A percentile compares a stretch with the other conserved stretches of the same genome.
Conservation (phyloP, 92 coral and sea anemone genomes). For the Pocillopora grandis region DNA sequence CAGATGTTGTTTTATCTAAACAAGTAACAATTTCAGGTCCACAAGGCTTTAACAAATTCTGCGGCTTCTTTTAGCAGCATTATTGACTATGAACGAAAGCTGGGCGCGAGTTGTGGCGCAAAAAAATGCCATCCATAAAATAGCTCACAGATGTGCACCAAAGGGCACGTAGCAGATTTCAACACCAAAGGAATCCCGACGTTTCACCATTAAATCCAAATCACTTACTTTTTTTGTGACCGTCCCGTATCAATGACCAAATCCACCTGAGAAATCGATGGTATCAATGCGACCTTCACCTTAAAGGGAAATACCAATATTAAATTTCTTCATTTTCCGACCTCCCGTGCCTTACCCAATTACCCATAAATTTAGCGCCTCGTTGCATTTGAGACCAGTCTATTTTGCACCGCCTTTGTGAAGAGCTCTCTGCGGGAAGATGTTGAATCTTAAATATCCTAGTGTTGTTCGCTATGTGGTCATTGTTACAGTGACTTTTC, state of each 20-base stretch:
- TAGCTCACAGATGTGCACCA: conserved; percentile 2
- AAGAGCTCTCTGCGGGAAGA: background rate
- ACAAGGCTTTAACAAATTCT: background rate
- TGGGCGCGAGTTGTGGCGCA: background rate
- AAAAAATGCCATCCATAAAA: background rate
- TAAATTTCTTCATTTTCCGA: conserved; percentile 37
- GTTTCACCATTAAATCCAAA: conserved; percentile 22
- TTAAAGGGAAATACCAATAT: conserved; percentile 47
- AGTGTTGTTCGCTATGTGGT: conserved; percentile 4
- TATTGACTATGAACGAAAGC: conserved; percentile 13
- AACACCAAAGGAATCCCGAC: conserved; percentile 13
- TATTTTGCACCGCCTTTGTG: background rate
- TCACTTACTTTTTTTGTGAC: background rate
- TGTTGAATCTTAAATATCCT: background rate
- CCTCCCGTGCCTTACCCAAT: conserved; percentile 28
- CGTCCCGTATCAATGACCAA: conserved; percentile 18
- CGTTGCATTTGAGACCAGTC: conserved; percentile 10
- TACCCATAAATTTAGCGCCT: conserved; percentile 25
- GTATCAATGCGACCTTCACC: conserved; percentile 38
- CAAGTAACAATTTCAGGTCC: background rate
- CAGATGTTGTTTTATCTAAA: background rate
- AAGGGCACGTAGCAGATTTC: background rate
- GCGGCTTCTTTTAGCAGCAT: conserved; percentile 23
- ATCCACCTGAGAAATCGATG: conserved; percentile 20
- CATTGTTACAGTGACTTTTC: background rate